These are phyloP conservation scores for Amphiprion clarkii DNA, from an alignment of 2,797 vertebrate genomes.

Conservation along the genomic window DNA sequence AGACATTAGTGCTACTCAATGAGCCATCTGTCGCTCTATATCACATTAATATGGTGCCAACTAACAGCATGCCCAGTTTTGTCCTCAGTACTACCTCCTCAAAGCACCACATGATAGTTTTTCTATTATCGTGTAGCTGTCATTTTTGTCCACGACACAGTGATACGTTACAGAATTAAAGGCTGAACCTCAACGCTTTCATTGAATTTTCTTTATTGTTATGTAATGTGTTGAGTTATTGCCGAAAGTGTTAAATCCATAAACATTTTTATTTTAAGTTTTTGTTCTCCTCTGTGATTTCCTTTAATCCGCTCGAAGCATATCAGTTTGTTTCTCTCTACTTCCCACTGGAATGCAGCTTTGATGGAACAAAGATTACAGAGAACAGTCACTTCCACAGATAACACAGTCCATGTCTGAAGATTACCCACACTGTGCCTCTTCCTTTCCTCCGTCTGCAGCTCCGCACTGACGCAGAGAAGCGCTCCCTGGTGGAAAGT, in stretches of 20 bases:
- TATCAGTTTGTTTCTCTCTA: conserved; percentile 42
- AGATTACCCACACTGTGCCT: conserved; percentile 44
- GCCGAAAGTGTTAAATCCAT: conserved; percentile 32
- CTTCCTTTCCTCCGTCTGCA: conserved; percentile 65
- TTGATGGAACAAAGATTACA: conserved; percentile 68
- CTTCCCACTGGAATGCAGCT: conserved; percentile 61
- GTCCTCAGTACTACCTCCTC: conserved; percentile 58
- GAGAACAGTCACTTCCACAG: conserved; percentile 46
- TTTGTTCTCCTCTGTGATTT: conserved; percentile 27
- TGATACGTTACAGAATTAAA: conserved; percentile 5
- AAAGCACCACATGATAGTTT: conserved; percentile 46
- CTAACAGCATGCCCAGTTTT: conserved; percentile 63
- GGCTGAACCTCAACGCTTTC: neutral
- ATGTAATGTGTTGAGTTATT: conserved; percentile 1
- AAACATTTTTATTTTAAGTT: neutral
- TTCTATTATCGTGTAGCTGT: conserved; percentile 36
- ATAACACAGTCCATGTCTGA: conserved; percentile 62
- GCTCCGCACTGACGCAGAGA: conserved; percentile 98
- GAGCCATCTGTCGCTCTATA: conserved; percentile 72
- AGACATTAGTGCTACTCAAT: conserved; percentile 46
- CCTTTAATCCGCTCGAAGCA: conserved; percentile 20
- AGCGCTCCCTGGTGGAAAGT: conserved; percentile 96
- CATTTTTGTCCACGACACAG: conserved; percentile 12
- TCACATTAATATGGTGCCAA: conserved; percentile 60
- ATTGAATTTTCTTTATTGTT: neutral